A percentile compares a stretch with the other conserved stretches of the same genome.
Conservation (phyloP, 2,888 invertebrate species). For the Erebia epiphron region DNA sequence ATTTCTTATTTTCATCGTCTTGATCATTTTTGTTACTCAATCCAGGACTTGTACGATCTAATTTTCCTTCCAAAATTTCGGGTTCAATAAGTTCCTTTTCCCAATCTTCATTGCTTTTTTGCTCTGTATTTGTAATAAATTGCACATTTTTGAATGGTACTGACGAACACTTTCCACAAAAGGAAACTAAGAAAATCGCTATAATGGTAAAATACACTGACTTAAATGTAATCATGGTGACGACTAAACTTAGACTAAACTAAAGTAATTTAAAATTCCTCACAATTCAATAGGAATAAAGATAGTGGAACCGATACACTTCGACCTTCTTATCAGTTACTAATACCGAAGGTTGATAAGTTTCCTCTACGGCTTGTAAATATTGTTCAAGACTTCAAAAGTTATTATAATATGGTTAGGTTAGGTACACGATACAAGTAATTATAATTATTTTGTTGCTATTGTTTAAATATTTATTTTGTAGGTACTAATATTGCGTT, state of each 20-base stretch:
- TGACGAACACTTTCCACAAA: slow-evolving; percentile 44
- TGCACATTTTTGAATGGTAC: slow-evolving; percentile 17
- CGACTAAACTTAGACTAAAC: slow-evolving; percentile 47
- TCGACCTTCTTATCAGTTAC: slow-evolving; percentile 47
- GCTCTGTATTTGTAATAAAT: slow-evolving; percentile 9
- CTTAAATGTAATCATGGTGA: slow-evolving; percentile 49
- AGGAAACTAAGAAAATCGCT: slow-evolving; percentile 41
- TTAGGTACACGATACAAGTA: too few species aligned
- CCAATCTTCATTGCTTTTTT: slow-evolving; percentile 20
- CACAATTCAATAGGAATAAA: neutral
- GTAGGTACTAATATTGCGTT: neutral
- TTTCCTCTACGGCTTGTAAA: neutral
- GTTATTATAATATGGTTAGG: neutral
- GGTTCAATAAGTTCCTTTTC: slow-evolving; percentile 26
- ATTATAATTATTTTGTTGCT: too few species aligned
- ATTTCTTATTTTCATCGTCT: neutral
- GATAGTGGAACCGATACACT: slow-evolving; percentile 48
- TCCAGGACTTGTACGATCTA: slow-evolving; percentile 13
- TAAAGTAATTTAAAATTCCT: slow-evolving; percentile 27
- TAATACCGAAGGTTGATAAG: slow-evolving; percentile 5
- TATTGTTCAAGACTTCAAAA: neutral
- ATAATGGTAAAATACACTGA: slow-evolving; percentile 41
- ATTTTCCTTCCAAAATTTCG: neutral
- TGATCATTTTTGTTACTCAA: neutral
- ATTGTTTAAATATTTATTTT: neutral